phyloP scores from a whole-genome alignment of 1,140 invertebrate species.

The Drosophila neocordata region DNA sequence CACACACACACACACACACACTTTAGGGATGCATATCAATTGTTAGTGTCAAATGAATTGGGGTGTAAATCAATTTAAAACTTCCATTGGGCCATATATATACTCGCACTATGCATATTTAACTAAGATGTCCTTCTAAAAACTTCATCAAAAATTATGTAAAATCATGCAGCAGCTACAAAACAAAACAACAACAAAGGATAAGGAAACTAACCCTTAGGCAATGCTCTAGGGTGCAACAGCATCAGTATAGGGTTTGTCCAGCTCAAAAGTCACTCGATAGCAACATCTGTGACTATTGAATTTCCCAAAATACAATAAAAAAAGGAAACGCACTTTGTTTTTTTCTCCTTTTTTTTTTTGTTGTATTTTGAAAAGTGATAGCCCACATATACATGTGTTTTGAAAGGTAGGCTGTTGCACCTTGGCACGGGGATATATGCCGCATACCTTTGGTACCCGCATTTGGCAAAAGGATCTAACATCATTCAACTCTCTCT shows the following conservation, averaged over 20 bases:
- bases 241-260: constrained; percentile 46
- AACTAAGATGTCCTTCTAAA: constrained; percentile 26
- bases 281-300: constrained; percentile 64
- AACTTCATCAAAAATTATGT: constrained; percentile 60
- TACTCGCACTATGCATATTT: constrained; percentile 12
- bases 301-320: constrained; percentile 37
- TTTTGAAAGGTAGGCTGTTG: constrained; percentile 37
- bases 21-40: constrained; percentile 11
- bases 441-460: constrained; percentile 49
- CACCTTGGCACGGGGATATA: constrained; percentile 68
- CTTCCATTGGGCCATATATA: constrained; percentile 67
- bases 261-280: constrained; percentile 30
- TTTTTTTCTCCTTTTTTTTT: background rate
- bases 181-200: constrained; percentile 26
- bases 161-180: constrained; percentile 56
- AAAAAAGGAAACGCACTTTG: constrained; percentile 34
- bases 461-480: constrained; percentile 33
- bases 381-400: constrained; percentile 41
- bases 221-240: background rate
- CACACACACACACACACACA: constrained; percentile 58
- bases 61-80: constrained; percentile 80
- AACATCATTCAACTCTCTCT: constrained; percentile 11
- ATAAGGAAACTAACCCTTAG: background rate
- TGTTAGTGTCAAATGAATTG: constrained; percentile 5
- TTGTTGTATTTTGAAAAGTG: constrained; percentile 43